Evolutionary conservation across 2,797 vertebrate genomes (phyloP), one percentile per base, ranked within the genome.

Genomic region (Scolopax rusticola): DNA sequence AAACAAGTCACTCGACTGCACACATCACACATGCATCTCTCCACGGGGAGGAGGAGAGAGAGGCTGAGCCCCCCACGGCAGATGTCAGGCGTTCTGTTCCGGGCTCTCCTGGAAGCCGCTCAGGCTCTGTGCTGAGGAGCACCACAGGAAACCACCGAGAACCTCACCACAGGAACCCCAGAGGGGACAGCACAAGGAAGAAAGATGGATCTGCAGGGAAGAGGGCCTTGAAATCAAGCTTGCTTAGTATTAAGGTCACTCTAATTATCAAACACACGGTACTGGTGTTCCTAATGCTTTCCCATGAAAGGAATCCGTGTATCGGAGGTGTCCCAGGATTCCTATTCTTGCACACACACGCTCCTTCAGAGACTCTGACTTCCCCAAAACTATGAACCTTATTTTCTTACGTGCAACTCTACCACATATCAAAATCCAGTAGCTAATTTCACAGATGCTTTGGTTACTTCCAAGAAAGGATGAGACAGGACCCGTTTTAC

Each of bases 1-100:
- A 93, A 82, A n/a, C 47, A 92, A 95, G 90, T 82, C 92, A 89
- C 54, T 95, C 73, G 21, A 90, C 57, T 73, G 88, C 89, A 89
- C 90, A 81, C 67, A 64, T 63, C 4, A 5, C 56, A 68, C 12
- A 6, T 32, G 50, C 59, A 57, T 47, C 70, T 82, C 86, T 93
- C 84, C 43, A 13, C 0, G 1, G 88, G 71, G 70, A 95, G 93
- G 54, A 61, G 67, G 38, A 20, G 33, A 75, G 65, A 28, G 61
- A 78, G 51, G n/a, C 3, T 5, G 7, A 80, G 41, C 28, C 69
- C 61, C 50, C 45, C 57, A 12, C 0, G 8, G 17, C 92, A 96
- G 93, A 90, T 95, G 86, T 63, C 84, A 80, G 85, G 76, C 68
- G 6, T 28, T 69, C 74, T 95, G 93, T 60, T 69, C 43, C 0